Evolutionary conservation across 2,888 invertebrate species (phyloP).

Genomic region (Cheilosia scutellata): DNA sequence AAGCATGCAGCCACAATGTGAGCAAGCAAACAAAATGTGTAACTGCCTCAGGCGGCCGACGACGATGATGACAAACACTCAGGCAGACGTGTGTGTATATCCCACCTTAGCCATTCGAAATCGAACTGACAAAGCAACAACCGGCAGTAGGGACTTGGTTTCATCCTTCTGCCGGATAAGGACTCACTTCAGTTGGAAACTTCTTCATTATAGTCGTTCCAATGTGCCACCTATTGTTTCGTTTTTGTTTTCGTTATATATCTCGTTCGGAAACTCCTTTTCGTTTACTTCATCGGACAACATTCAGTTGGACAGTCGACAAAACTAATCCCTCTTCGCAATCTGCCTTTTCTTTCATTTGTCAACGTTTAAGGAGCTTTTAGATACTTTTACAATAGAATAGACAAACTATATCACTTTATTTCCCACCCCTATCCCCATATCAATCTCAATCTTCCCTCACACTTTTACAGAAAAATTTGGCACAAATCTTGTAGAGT

Average conservation of each 20-base stretch:
- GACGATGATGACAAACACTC: slow-evolving; percentile 36
- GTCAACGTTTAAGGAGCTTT: slow-evolving; percentile 59
- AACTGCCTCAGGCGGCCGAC: slow-evolving; percentile 37
- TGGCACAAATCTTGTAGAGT: slow-evolving; percentile 65
- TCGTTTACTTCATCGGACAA: slow-evolving; percentile 15
- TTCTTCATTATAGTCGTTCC: slow-evolving; percentile 52
- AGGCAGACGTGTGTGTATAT: slow-evolving; percentile 51
- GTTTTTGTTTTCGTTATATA: slow-evolving; percentile 20
- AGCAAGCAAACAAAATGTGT: slow-evolving; percentile 50
- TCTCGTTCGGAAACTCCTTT: slow-evolving; percentile 31
- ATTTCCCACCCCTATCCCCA: slow-evolving; percentile 28
- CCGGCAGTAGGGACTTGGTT: neutral
- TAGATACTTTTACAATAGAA: slow-evolving; percentile 57
- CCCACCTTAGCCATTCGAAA: slow-evolving; percentile 42
- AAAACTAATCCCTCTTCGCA: slow-evolving; percentile 17
- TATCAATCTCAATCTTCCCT: neutral
- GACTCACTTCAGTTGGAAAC: slow-evolving; percentile 17
- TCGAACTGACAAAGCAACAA: slow-evolving; percentile 56
- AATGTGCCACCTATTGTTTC: slow-evolving; percentile 43
- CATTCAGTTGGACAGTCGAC: slow-evolving; percentile 31
- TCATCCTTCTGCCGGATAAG: slow-evolving; percentile 8
- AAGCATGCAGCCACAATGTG: slow-evolving; percentile 12
- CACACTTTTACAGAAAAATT: slow-evolving; percentile 36
- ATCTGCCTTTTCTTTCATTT: slow-evolving; percentile 23
- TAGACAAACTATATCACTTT: slow-evolving; percentile 73